phyloP scores from a whole-genome alignment of 2,113 vertebrate species.

The Nycticorax nycticorax region DNA sequence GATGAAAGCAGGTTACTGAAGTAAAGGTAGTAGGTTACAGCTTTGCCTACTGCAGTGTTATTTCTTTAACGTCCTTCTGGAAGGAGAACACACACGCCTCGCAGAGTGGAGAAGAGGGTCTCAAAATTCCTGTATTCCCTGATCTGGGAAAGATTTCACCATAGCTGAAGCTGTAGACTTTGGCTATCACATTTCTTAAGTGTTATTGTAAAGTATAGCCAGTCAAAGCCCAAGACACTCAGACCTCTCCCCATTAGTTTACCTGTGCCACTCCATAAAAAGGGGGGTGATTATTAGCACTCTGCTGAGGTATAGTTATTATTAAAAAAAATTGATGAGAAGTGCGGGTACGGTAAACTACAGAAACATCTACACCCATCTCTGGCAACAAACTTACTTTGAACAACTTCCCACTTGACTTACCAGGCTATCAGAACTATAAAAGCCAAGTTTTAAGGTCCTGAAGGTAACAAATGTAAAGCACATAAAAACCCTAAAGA shows the following conservation, averaged over 20 bases:
- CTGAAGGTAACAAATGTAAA: neutral
- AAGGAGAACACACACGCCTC: neutral
- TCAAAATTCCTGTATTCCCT: neutral
- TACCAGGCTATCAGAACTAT: neutral
- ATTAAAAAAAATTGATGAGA: neutral
- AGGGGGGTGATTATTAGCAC: neutral
- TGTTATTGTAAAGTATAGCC: neutral
- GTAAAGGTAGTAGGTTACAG: neutral
- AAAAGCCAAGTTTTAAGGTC: neutral
- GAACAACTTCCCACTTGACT: neutral
- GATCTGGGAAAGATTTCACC: neutral
- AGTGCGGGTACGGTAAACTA: neutral
- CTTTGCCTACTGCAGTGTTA: neutral
- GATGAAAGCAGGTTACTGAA: neutral
- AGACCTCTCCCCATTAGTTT: neutral
- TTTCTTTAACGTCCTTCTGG: neutral
- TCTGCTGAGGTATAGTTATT: neutral
- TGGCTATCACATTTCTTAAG: neutral
- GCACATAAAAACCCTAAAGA: neutral
- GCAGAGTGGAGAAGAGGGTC: neutral
- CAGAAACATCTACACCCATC: neutral
- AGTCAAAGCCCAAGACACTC: neutral
- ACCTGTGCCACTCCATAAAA: neutral
- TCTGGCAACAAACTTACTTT: neutral
- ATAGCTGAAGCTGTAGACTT: neutral